phyloP scores from a whole-genome alignment of 2,113 vertebrate species.

The Harpagus bidentatus region DNA sequence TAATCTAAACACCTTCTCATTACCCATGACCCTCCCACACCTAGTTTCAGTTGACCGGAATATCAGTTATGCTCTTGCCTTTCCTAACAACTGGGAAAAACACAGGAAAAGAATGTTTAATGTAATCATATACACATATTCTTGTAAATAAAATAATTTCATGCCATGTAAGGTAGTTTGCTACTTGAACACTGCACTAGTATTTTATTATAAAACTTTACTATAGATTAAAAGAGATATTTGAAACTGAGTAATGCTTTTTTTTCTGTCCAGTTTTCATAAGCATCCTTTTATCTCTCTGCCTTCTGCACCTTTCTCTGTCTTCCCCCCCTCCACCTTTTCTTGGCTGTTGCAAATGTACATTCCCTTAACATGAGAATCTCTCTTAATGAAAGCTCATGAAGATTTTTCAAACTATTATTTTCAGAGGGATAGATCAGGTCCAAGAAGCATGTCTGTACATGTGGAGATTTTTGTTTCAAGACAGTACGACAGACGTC shows the following conservation, averaged over 20 bases:
- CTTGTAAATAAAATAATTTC: not conserved
- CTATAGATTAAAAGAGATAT: not conserved
- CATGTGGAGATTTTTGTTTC: not conserved
- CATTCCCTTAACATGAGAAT: not conserved
- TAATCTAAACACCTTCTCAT: not conserved
- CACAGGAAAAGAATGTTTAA: not conserved
- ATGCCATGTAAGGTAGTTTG: not conserved
- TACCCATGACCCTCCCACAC: not conserved
- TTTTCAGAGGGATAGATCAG: not conserved
- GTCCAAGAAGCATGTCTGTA: not conserved
- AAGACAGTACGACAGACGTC: not conserved
- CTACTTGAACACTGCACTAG: not conserved
- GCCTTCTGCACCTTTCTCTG: not conserved
- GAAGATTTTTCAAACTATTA: not conserved
- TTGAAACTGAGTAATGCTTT: not conserved
- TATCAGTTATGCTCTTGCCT: not conserved
- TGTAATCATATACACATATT: not conserved
- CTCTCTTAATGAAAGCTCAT: not conserved
- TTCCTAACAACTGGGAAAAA: not conserved
- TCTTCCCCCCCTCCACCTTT: not conserved
- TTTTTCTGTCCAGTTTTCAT: not conserved
- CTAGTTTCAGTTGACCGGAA: not conserved
- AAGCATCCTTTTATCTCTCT: not conserved
- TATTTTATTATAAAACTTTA: not conserved
- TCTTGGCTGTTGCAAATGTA: not conserved